Evolutionary conservation across 2,888 invertebrate species (phyloP).

Genomic region (Automeris io): DNA sequence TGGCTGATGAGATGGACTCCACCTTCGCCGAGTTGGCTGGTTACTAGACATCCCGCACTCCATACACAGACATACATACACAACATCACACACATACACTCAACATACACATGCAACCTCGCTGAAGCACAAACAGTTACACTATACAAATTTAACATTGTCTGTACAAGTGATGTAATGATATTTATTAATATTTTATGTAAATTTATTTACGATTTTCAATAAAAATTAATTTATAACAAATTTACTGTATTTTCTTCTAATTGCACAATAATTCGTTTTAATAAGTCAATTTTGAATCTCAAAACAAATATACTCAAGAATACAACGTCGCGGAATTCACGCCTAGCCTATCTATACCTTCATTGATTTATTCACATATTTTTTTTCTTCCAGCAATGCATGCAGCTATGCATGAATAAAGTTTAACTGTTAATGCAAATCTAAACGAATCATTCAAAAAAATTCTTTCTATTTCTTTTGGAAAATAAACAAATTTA

Average conservation of each 20-base stretch:
- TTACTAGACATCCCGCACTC: conserved; percentile 81
- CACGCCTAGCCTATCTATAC: too few relatives aligned
- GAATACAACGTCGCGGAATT: too few relatives aligned
- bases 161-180: conserved; percentile 69
- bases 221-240: conserved; percentile 75
- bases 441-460: too few relatives aligned
- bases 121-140: conserved; percentile 35
- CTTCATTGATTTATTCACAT: too few relatives aligned
- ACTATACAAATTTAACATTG: conserved; percentile 38
- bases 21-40: conserved; percentile 98
- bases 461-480: too few relatives aligned
- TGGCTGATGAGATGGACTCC: conserved; percentile 98
- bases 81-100: conserved; percentile 35
- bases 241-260: conserved; percentile 28
- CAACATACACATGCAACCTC: conserved; percentile 35
- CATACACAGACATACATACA: conserved; percentile 30
- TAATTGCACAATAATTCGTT: too few relatives aligned
- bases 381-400: too few relatives aligned
- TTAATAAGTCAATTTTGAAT: too few relatives aligned
- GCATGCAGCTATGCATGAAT: too few relatives aligned
- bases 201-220: conserved; percentile 78
- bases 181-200: conserved; percentile 75
- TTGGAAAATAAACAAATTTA: too few relatives aligned
- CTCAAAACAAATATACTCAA: too few relatives aligned
- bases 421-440: too few relatives aligned